Evolutionary conservation across 1,140 invertebrate genomes (phyloP), one percentile per base, ranked within the genome.

Genomic region (Nylanderia fulva): DNA sequence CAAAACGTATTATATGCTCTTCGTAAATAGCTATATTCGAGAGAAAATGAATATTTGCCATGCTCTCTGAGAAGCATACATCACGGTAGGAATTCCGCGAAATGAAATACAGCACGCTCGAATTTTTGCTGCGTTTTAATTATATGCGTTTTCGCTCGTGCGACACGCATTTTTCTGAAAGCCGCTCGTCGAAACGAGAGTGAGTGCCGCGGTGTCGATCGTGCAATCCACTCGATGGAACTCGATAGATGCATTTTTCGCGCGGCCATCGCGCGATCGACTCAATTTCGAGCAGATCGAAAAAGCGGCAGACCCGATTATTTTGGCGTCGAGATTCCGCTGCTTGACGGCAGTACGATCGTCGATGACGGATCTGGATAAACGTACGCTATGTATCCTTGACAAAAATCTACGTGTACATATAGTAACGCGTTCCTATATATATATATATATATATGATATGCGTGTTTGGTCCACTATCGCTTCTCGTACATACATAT

Each of bases 221-320:
- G 84, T 68, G 84, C 87, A 88, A 88, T 88, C 87, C 87, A 77
- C 86, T 88, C 77, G 86, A 88, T 88, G 87, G 82, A 88, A 75
- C 69, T 88, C 75, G 66, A 87, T 85, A 82, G 87, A 88, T 85
- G 86, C 87, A 84, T 88, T 88, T 84, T 61, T 76, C 86, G 75
- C 74, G 69, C 29, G 56, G 27, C 60, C 75, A 79, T 75, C 74
- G 82, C 36, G 66, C 77, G 56, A 69, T 71, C 83, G 84, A 83
- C 69, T 71, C 86, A 77, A 71, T 85, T 74, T 66, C 45, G 68
- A 48, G 39, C 71, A 56, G 85, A 45, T 75, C 39, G 36, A 76
- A 80, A 72, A 87, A 85, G 71, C 45, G 36, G 61, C 69, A 58
- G 58, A 71, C 52, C 72, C 29, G 86, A 80, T 52, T 66, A 77